Conservation (phyloP, 2,113 vertebrate species). For the Sterrhoptilus dennistouni region DNA sequence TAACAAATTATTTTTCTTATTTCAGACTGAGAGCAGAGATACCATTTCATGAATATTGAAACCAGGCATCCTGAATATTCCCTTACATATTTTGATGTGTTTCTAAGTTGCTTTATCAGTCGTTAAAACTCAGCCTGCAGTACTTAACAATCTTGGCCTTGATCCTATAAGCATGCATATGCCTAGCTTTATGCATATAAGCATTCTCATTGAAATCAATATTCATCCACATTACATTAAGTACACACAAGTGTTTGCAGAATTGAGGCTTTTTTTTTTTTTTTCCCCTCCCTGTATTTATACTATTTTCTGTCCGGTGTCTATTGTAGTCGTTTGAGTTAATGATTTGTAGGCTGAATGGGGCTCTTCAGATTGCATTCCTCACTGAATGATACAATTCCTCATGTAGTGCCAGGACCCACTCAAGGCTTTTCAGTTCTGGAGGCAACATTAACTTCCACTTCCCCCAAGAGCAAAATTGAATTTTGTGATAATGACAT, state of each 20-base stretch:
- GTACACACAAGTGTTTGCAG: constrained; percentile 26
- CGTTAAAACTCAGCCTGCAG: constrained; percentile 39
- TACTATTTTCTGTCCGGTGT: constrained; percentile 17
- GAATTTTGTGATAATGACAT: background rate
- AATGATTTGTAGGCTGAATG: constrained; percentile 26
- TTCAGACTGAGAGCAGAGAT: background rate
- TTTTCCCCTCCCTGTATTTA: background rate
- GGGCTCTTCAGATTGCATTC: constrained; percentile 44
- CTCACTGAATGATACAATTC: constrained; percentile 32
- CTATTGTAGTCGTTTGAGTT: constrained; percentile 42
- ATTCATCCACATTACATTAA: constrained; percentile 49
- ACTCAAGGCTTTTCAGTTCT: constrained; percentile 32
- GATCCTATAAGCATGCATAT: constrained; percentile 39
- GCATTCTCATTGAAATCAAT: constrained; percentile 52
- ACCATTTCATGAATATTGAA: background rate
- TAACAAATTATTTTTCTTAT: background rate
- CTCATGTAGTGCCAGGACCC: background rate
- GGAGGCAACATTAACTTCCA: constrained; percentile 6
- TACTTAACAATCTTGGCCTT: constrained; percentile 56
- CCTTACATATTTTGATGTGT: constrained; percentile 22
- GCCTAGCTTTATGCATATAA: constrained; percentile 46
- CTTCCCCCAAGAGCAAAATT: background rate
- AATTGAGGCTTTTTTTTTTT: background rate
- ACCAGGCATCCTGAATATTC: background rate
- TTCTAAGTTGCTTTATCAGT: constrained; percentile 33